These are phyloP conservation scores for Drosophila triauraria DNA, from an alignment of 1,140 invertebrate genomes.

Conservation along the genomic window DNA sequence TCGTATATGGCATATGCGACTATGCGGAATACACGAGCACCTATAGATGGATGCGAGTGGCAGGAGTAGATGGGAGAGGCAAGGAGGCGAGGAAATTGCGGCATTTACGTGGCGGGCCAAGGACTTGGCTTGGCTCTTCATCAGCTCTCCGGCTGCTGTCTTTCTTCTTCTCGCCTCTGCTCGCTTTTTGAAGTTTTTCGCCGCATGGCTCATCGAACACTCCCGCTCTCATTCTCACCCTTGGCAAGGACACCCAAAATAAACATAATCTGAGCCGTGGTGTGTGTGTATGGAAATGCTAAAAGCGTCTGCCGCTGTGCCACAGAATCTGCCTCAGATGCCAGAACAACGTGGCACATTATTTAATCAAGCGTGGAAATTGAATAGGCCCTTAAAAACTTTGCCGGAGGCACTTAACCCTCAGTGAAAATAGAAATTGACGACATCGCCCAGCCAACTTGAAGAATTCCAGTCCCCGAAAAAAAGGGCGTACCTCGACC, in stretches of 20 bases:
- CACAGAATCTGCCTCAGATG: conserved; percentile 25
- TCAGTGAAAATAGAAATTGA: conserved; percentile 80
- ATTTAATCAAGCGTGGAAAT: conserved; percentile 83
- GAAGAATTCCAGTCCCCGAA: conserved; percentile 27
- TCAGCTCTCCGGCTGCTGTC: conserved; percentile 25
- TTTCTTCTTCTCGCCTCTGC: conserved; percentile 33
- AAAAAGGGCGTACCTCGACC: neutral
- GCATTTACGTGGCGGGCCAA: conserved; percentile 58
- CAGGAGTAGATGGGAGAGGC: conserved; percentile 3
- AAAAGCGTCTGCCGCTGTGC: conserved; percentile 63
- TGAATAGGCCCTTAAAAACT: conserved; percentile 83
- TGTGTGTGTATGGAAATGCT: conserved; percentile 65
- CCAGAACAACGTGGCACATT: conserved; percentile 75
- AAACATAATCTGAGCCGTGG: conserved; percentile 77
- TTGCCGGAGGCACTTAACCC: conserved; percentile 81
- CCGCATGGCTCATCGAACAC: conserved; percentile 77
- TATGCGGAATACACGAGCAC: conserved; percentile 25
- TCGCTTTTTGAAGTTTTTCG: conserved; percentile 73
- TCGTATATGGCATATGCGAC: conserved; percentile 19
- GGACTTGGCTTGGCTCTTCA: conserved; percentile 35
- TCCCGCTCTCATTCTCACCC: conserved; percentile 39
- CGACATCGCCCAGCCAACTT: conserved; percentile 59
- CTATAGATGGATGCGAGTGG: conserved; percentile 47
- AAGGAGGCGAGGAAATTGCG: conserved; percentile 43
- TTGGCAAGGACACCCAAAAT: conserved; percentile 67